Evolutionary conservation across 2,888 invertebrate species (phyloP).

Genomic region (Andrena trimmerana): DNA sequence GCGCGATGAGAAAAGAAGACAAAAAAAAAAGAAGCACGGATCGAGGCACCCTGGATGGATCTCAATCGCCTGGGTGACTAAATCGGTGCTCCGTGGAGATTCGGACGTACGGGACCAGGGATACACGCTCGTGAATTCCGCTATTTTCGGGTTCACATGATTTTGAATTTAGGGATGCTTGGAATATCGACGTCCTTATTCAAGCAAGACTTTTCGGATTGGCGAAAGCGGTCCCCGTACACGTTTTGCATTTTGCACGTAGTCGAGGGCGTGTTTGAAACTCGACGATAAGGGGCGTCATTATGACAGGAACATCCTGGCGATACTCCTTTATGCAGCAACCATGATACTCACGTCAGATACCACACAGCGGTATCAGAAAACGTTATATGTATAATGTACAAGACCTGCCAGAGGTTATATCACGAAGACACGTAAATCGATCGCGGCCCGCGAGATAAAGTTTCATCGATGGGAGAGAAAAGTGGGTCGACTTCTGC

Average conservation of each 20-base stretch:
- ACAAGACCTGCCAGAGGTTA: conserved; percentile 24
- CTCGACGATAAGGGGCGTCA: conserved; percentile 2
- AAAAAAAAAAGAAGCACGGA: conserved; percentile 7
- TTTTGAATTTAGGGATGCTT: no score
- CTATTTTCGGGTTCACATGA: no score
- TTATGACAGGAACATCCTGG: conserved; percentile 26
- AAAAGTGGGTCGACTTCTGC: conserved; percentile 45
- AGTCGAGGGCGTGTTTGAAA: background rate
- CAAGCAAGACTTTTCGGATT: background rate
- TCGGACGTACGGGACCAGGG: no score
- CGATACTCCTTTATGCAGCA: background rate
- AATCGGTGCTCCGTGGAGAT: no score
- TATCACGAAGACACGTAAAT: conserved; percentile 48
- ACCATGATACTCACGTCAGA: conserved; percentile 20
- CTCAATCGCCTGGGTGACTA: background rate
- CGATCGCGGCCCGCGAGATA: conserved; percentile 48
- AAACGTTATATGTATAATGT: conserved; percentile 27
- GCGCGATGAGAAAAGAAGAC: conserved; percentile 35
- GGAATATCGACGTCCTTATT: no score
- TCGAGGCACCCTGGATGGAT: background rate
- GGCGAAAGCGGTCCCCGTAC: background rate
- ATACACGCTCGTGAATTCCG: no score
- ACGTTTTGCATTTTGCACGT: background rate
- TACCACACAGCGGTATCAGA: conserved; percentile 18
- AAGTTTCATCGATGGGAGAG: conserved; percentile 35